phyloP scores from a whole-genome alignment of 2,113 vertebrate genomes.

The Trematomus loennbergii region DNA sequence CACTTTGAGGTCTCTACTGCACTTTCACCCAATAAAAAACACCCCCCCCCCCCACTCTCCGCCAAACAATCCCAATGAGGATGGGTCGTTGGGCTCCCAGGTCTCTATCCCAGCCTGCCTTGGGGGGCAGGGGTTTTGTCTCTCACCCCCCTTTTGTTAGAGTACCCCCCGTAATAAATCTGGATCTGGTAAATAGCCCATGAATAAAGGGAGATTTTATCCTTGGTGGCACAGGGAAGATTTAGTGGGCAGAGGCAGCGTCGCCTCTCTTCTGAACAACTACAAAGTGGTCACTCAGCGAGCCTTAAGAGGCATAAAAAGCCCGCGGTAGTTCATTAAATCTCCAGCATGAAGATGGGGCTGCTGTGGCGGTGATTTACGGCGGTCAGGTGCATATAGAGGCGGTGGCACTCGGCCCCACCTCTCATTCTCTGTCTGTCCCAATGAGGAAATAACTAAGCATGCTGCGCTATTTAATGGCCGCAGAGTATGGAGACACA shows the following conservation, averaged over 20 bases:
- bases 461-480: slow-evolving; percentile 63
- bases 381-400: slow-evolving; percentile 76
- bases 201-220: slow-evolving; percentile 86
- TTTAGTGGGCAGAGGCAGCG: slow-evolving; percentile 81
- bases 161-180: slow-evolving; percentile 83
- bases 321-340: slow-evolving; percentile 84
- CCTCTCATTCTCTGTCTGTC: slow-evolving; percentile 75
- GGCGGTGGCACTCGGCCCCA: slow-evolving; percentile 65
- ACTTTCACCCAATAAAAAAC: slow-evolving; percentile 33
- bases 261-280: slow-evolving; percentile 82
- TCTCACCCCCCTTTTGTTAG: slow-evolving; percentile 78
- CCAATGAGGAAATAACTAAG: slow-evolving; percentile 71
- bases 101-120: slow-evolving; percentile 62
- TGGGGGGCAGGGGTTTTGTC: slow-evolving; percentile 57
- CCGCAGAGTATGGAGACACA: slow-evolving; percentile 28
- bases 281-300: slow-evolving; percentile 84
- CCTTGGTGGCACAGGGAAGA: slow-evolving; percentile 80
- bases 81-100: slow-evolving; percentile 57
- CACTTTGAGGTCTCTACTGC: slow-evolving; percentile 18
- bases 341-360: slow-evolving; percentile 80
- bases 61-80: slow-evolving; percentile 51
- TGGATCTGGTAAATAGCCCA: slow-evolving; percentile 84
- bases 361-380: slow-evolving; percentile 79
- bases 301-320: slow-evolving; percentile 83
- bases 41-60: not conserved